A percentile compares a stretch with the other conserved stretches of the same genome.
These are phyloP conservation scores for Cydia fagiglandana DNA, from an alignment of 1,140 invertebrate genomes.

Conservation along the genomic window DNA sequence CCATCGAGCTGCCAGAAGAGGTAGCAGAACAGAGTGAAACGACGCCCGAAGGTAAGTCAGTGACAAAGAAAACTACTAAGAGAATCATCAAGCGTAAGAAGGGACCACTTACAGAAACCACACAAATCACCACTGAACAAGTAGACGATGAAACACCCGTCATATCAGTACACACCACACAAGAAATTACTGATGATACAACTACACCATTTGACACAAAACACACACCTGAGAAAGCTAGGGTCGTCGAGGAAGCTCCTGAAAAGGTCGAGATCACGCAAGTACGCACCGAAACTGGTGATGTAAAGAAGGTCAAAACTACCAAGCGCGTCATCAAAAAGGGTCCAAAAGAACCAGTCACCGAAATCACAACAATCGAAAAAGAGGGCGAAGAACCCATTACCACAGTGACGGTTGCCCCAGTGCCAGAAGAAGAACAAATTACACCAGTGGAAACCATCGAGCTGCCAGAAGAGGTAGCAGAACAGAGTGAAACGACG, in stretches of 20 bases:
- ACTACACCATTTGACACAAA: slow-evolving; percentile 33
- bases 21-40: slow-evolving; percentile 36
- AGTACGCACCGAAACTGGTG: too few species aligned
- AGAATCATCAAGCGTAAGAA: slow-evolving; percentile 45
- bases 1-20: slow-evolving; percentile 53
- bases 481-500: too few species aligned
- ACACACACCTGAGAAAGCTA: slow-evolving; percentile 32
- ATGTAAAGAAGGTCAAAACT: too few species aligned
- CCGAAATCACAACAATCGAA: too few species aligned
- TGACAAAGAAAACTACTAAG: slow-evolving; percentile 61
- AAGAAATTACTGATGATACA: slow-evolving; percentile 41
- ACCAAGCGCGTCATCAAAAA: too few species aligned
- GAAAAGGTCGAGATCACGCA: too few species aligned
- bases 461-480: too few species aligned
- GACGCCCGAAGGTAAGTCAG: slow-evolving; percentile 56
- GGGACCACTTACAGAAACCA: slow-evolving; percentile 39
- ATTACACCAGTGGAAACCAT: too few species aligned
- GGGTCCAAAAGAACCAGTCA: too few species aligned
- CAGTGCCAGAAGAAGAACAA: too few species aligned
- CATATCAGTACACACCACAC: slow-evolving; percentile 35
- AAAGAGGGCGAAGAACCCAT: too few species aligned
- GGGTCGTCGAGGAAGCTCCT: slow-evolving; percentile 36
- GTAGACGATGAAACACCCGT: slow-evolving; percentile 49
- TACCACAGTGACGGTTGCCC: too few species aligned
- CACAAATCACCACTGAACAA: slow-evolving; percentile 50